A percentile compares a stretch with the other conserved stretches of the same genome.
phyloP scores from a whole-genome alignment of 2,888 invertebrate genomes.

The Ochropleura plecta region DNA sequence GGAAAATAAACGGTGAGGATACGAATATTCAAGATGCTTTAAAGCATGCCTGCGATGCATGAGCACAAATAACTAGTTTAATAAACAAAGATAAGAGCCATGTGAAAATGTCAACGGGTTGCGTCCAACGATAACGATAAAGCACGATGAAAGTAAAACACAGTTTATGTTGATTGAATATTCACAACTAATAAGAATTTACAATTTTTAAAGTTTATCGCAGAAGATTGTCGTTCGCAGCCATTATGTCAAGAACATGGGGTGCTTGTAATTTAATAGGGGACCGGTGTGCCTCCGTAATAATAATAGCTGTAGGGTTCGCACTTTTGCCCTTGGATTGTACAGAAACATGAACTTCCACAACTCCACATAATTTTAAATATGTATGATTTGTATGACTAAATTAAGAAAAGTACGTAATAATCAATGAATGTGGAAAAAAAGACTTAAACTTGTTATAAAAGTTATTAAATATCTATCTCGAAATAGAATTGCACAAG shows the following conservation, averaged over 20 bases:
- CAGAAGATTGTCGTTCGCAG: constrained; percentile 67
- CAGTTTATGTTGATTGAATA: constrained; percentile 31
- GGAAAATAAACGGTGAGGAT: constrained; percentile 89
- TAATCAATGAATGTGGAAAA: constrained; percentile 40
- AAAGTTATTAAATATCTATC: constrained; percentile 77
- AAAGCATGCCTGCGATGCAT: constrained; percentile 60
- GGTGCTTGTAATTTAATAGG: constrained; percentile 76
- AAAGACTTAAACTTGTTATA: constrained; percentile 59
- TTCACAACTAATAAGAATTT: constrained; percentile 50
- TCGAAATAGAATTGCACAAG: constrained; percentile 80
- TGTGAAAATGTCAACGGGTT: constrained; percentile 76
- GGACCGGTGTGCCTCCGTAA: constrained; percentile 70
- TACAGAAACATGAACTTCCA: constrained; percentile 23
- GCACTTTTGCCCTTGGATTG: constrained; percentile 65
- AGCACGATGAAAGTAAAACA: constrained; percentile 62
- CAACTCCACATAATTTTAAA: constrained; percentile 13
- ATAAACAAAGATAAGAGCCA: constrained; percentile 73
- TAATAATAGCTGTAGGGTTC: constrained; percentile 76
- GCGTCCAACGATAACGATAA: constrained; percentile 73
- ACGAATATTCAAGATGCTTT: constrained; percentile 59
- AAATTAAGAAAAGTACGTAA: constrained; percentile 5
- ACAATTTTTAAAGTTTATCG: constrained; percentile 66
- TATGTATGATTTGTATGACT: neutral
- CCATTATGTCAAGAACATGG: constrained; percentile 76
- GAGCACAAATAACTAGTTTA: constrained; percentile 56